Evolutionary conservation across 2,888 invertebrate species (phyloP).

Genomic region (Temnothorax ravouxi): DNA sequence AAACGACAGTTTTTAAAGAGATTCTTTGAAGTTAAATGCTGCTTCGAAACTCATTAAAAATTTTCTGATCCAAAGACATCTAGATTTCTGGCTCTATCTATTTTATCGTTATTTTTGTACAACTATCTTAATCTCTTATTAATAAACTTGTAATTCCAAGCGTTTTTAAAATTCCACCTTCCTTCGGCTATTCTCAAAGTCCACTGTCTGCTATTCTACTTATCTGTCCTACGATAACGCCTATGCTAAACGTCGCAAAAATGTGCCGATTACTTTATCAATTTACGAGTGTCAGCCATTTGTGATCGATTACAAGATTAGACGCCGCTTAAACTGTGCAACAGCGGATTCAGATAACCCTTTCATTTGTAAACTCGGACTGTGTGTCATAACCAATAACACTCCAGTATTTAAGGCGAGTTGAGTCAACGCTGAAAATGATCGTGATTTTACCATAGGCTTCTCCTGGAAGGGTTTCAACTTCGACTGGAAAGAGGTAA

Average conservation of each 20-base stretch:
- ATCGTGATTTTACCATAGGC: background rate
- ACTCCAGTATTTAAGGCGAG: background rate
- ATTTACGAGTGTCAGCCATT: background rate
- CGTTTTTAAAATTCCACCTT: background rate
- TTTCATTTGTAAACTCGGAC: background rate
- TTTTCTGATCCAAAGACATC: background rate
- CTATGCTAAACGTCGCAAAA: slow-evolving; percentile 13
- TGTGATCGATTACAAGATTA: background rate
- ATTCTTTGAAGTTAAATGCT: background rate
- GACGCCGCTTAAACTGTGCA: background rate
- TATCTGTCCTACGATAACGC: background rate
- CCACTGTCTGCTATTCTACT: background rate
- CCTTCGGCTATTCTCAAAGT: background rate
- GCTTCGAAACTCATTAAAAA: background rate
- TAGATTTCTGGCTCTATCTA: background rate
- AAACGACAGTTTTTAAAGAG: background rate
- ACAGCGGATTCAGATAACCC: background rate
- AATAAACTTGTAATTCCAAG: background rate
- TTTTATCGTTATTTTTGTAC: background rate
- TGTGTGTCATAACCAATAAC: background rate
- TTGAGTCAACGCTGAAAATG: background rate
- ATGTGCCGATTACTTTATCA: slow-evolving; percentile 6
- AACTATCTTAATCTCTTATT: background rate
- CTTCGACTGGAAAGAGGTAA: background rate
- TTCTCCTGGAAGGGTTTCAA: background rate